Base-by-base conservation (phyloP, 2,113 vertebrate genomes). In the Sebastes fasciatus region DNA sequence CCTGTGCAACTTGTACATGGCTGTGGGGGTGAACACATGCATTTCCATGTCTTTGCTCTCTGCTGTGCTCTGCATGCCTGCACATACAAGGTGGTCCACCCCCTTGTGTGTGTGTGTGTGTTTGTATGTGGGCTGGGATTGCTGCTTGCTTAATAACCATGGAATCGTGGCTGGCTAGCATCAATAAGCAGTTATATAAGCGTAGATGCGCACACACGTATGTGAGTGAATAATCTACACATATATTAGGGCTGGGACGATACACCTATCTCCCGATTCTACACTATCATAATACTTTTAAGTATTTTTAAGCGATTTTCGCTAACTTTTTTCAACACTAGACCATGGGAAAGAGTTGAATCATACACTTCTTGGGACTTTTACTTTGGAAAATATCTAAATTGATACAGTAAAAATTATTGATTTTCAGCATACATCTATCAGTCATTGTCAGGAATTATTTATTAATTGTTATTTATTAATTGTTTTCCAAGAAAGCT, bases 171-270 rank as follows among this genome's bases (percentile, higher is more conserved):
- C 77, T 80, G 58, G 21, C 1, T 69, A 48, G 65, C 61, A 52
- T 88, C 45, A 65, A 49, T 86, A 58, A 81, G 46, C 49, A 51
- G 19, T 85, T 84, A 23, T 51, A 74, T 78, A 85, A 81, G 55
- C 9, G 0, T 2, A 45, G 42, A 0, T 6, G 49, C 11, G 0
- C 7, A 58, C 51, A 0, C 7, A 63, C 60, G 55, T 23, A 26
- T 6, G 8, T 52, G 12, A 54, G 60, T 49, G 21, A 42, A 70
- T 68, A 19, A 79, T 45, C 17, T 52, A 63, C 6, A 69, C 43
- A 2, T 13, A n/a, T 62, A 2, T 3, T 34, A 34, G 34, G 34
- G 34, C 34, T 34, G 3, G 34, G 3, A 0, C 34, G 34, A 34
- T 34, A 34, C 34, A 34, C 34, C 34, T 34, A 34, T 34, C 34